Evolutionary conservation across 2,888 invertebrate species (phyloP), one percentile per base, ranked within the genome.

Genomic region (Tribolium freemani): DNA sequence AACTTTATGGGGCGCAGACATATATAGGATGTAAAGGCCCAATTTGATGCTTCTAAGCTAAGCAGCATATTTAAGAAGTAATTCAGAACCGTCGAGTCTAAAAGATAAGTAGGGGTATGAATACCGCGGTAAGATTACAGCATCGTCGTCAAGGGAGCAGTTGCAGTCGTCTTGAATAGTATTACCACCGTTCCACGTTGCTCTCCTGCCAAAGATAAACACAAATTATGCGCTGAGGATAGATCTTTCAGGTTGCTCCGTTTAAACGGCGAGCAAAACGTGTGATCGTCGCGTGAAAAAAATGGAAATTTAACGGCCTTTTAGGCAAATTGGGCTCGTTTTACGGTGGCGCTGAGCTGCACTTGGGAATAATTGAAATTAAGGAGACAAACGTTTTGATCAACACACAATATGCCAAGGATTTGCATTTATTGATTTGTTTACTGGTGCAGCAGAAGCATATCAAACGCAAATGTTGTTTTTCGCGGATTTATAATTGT

Each of bases 121-220:
- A 76, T 78, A 75, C 76, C 72, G 75, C 72, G 75, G 73, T 77
- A 78, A 80, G 82, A 83, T 81, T 82, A 80, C 76, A 75, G 78
- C 76, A 81, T 81, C 77, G 79, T 75, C 77, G 77, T 73, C 81
- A 63, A 69, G 82, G 81, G 83, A 82, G 79, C 79, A 71, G 74
- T 81, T 77, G 76, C 78, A 79, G 79, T 77, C 78, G 72, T 78
- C 78, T 73, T 78, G 79, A 80, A 81, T 79, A 77, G 78, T 81
- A 80, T 80, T 80, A 80, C 75, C 73, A 70, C 67, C 50, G 72
- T 69, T 73, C 64, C 74, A 72, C 61, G 72, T 60, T 64, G 73
- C 70, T 63, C 50, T 68, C 72, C 50, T 68, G 60, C 67, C 69
- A 75, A 77, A 80, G 78, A 80, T 81, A 80, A 81, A 81, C 79